Evolutionary conservation across 1,140 invertebrate species (phyloP).

Genomic region (Saccostrea cuccullata): DNA sequence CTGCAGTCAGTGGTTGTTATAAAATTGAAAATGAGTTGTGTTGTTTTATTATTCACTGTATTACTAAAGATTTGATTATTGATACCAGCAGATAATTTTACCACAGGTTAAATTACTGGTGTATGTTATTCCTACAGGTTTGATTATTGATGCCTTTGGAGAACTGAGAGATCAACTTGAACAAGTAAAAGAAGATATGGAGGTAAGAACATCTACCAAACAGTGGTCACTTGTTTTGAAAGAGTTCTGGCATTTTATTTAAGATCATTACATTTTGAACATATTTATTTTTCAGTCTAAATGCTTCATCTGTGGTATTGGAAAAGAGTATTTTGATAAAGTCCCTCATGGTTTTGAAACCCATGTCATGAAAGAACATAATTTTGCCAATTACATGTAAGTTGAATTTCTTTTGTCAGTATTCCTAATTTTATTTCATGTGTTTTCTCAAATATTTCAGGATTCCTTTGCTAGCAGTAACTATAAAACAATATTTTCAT

Average conservation of each 20-base stretch:
- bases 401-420: constrained; percentile 69
- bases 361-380: constrained; percentile 98
- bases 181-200: constrained; percentile 99
- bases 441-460: too few species aligned
- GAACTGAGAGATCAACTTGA: constrained; percentile 99
- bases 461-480: too few species aligned
- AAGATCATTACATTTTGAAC: too few species aligned
- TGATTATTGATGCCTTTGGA: constrained; percentile 99
- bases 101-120: too few species aligned
- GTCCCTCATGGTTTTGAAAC: constrained; percentile 96
- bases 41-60: too few species aligned
- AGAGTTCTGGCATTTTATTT: too few species aligned
- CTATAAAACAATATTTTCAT: too few species aligned
- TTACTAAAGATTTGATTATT: too few species aligned
- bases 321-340: constrained; percentile 99
- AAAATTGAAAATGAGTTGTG: too few species aligned
- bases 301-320: constrained; percentile 99
- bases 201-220: constrained; percentile 78
- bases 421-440: neutral
- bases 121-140: constrained; percentile 84
- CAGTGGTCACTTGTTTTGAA: too few species aligned
- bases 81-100: too few species aligned
- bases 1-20: too few species aligned
- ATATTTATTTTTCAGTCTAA: constrained; percentile 84
- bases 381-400: constrained; percentile 99